phyloP scores from a whole-genome alignment of 2,113 vertebrate genomes.

The Perca fluviatilis region DNA sequence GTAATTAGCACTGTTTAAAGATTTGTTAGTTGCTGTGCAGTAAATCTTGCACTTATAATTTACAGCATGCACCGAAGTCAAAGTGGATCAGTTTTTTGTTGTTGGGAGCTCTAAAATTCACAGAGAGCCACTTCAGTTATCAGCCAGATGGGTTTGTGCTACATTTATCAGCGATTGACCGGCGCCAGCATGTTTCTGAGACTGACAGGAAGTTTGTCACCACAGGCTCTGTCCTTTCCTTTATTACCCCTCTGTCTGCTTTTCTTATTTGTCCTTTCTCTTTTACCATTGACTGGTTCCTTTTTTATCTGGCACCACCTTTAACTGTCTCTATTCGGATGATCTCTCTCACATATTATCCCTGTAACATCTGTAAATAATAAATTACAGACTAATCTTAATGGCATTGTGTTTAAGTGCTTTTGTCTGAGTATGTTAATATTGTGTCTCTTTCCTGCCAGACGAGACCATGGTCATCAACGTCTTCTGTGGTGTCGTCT shows the following conservation, averaged over 20 bases:
- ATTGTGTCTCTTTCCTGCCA: conserved; percentile 73
- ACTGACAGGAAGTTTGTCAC: conserved; percentile 6
- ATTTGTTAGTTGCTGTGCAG: not conserved
- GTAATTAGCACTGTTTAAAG: not conserved
- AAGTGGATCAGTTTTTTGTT: not conserved
- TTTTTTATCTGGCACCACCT: not conserved
- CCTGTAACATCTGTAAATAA: too few relatives aligned
- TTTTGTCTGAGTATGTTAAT: not conserved
- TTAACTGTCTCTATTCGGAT: not conserved
- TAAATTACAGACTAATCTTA: too few relatives aligned
- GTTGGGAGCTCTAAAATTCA: not conserved
- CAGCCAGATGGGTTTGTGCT: conserved; percentile 9
- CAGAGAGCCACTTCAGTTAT: conserved; percentile 10
- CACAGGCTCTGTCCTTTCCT: not conserved
- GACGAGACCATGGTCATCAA: conserved; percentile 97
- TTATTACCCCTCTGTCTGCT: conserved; percentile 3
- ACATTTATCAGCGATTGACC: not conserved
- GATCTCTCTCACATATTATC: too few relatives aligned
- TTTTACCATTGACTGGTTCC: conserved; percentile 6
- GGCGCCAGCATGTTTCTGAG: conserved; percentile 6
- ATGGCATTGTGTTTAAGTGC: not conserved
- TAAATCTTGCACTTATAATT: not conserved
- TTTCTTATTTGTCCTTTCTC: conserved; percentile 9
- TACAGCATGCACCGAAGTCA: not conserved
- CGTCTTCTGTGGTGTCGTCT: conserved; percentile 96